Base-by-base conservation (phyloP, 2,797 vertebrate species). In the Periophthalmus magnuspinnatus region DNA sequence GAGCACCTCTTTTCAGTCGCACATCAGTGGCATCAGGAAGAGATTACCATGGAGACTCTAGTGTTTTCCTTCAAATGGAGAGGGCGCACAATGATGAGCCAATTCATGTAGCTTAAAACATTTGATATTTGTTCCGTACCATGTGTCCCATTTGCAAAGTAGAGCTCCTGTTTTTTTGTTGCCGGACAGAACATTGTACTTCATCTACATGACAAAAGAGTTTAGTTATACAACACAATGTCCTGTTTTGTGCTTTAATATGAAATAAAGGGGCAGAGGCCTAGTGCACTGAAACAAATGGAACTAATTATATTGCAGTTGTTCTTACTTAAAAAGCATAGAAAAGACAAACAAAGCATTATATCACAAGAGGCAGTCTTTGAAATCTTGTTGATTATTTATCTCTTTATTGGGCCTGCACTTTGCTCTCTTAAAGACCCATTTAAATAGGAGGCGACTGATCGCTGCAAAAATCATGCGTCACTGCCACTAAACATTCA, bases 141-240 rank as follows among this genome's bases (percentile, higher is more conserved):
- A 54, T 68, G 67, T 19, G 59, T 76, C n/a, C 45, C 58, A 72
- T 65, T 72, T 85, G 10, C 75, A 86, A 88, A 83, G 63, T 75
- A 54, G 58, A 63, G 32, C 45, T 54, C 79, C 77, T 76, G 79
- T 80, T 56, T 80, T 56, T 77, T 78, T 77, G 79, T 82, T 55
- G 74, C 68, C 0, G 10, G 60, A 66, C 69, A 73, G 64, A 78
- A 68, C 36, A 24, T 45, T 65, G 38, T 36, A 22, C 28, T 32
- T 74, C 69, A 82, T 86, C 73, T 81, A 64, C 81, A 83, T 86
- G 71, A 84, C 79, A 83, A 87, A 79, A 59, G 64, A 68, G 38
- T 5, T 17, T 67, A 69, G 13, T 60, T 65, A 66, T 28, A 13
- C 60, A 19, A 67, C 55, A 22, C 17, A 55, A 21, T 73, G 60